phyloP scores from a whole-genome alignment of 2,113 vertebrate genomes.

The Aviceda subcristata region DNA sequence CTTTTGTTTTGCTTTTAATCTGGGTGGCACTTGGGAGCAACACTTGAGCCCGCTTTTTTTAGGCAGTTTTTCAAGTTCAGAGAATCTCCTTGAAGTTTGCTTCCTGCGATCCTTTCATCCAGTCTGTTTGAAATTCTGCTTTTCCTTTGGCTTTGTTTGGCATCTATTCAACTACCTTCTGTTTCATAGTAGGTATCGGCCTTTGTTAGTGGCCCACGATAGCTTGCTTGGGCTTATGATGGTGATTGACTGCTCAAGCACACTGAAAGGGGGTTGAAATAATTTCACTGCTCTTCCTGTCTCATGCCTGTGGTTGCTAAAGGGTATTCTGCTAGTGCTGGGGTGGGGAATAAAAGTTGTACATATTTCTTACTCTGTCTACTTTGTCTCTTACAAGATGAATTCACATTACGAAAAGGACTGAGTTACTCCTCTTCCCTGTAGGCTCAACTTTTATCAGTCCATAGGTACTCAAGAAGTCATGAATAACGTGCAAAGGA shows the following conservation, averaged over 20 bases:
- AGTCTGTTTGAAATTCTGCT: constrained; percentile 42
- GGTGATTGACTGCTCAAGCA: neutral
- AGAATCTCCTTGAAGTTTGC: constrained; percentile 38
- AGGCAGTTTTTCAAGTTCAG: neutral
- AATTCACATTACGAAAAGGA: neutral
- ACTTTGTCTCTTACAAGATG: neutral
- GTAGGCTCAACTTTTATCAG: neutral
- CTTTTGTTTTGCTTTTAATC: constrained; percentile 29
- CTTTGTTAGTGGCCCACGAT: neutral
- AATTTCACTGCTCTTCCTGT: neutral
- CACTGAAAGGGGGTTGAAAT: neutral
- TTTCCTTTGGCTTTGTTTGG: constrained; percentile 35
- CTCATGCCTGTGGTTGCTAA: neutral
- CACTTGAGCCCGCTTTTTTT: neutral
- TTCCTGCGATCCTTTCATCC: constrained; percentile 26
- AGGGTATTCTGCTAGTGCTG: neutral
- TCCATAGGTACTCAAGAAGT: neutral
- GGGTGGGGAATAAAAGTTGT: neutral
- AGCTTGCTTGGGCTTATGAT: neutral
- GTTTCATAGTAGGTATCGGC: neutral
- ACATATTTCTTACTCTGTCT: neutral
- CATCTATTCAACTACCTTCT: constrained; percentile 8
- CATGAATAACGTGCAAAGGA: neutral
- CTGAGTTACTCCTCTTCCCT: neutral
- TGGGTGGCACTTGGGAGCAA: constrained; percentile 20